Evolutionary conservation across 2,797 vertebrate genomes (phyloP).

Genomic region (Aldrovandia affinis): DNA sequence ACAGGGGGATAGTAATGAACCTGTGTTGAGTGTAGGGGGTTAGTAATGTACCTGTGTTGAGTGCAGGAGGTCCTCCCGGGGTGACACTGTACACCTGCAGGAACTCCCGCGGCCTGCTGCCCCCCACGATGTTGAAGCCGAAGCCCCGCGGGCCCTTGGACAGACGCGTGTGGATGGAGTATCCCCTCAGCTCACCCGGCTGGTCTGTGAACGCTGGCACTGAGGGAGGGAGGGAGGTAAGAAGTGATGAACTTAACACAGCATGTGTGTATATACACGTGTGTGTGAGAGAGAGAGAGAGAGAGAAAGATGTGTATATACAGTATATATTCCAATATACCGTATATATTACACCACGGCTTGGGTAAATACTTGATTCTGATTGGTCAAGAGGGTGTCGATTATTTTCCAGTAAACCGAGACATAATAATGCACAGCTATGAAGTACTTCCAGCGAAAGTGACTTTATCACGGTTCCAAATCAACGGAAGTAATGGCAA

Average conservation of each 20-base stretch:
- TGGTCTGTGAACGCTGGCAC: slow-evolving; percentile 75
- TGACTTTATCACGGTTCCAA: too few species aligned
- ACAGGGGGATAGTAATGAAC: neutral
- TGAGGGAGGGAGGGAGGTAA: slow-evolving; percentile 36
- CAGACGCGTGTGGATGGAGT: slow-evolving; percentile 74
- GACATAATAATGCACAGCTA: too few species aligned
- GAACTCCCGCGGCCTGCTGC: slow-evolving; percentile 73
- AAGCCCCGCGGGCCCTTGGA: slow-evolving; percentile 76
- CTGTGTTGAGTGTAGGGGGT: neutral
- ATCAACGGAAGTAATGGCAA: too few species aligned
- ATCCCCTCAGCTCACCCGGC: slow-evolving; percentile 71
- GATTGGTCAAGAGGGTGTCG: too few species aligned
- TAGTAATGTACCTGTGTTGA: slow-evolving; percentile 45
- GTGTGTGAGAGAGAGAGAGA: neutral
- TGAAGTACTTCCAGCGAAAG: too few species aligned
- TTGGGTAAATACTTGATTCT: too few species aligned
- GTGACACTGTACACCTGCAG: slow-evolving; percentile 80
- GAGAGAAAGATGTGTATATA: too few species aligned
- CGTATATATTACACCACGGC: too few species aligned
- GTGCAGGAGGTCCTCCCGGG: slow-evolving; percentile 69
- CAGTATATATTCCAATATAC: too few species aligned
- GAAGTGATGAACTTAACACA: neutral
- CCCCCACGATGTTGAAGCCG: slow-evolving; percentile 78
- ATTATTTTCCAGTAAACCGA: too few species aligned
- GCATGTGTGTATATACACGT: neutral